A percentile compares a stretch with the other conserved stretches of the same genome.
Evolutionary conservation across 2,888 invertebrate genomes (phyloP).

Genomic region (Ptychoptera albimana): DNA sequence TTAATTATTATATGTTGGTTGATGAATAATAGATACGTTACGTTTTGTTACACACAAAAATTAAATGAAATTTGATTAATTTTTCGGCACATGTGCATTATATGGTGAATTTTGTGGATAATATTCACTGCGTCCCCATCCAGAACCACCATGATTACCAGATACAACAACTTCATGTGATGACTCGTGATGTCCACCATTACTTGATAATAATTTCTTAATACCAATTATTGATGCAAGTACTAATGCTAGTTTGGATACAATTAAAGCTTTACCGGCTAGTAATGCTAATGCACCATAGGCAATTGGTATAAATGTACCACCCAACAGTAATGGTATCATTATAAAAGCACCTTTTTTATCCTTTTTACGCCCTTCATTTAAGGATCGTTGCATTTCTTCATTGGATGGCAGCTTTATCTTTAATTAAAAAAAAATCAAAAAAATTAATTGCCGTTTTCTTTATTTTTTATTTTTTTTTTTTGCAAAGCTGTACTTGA

Average conservation of each 20-base stretch:
- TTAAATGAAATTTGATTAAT: constrained; percentile 15
- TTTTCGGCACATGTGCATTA: constrained; percentile 33
- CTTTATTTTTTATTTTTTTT: no score
- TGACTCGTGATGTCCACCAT: constrained; percentile 40
- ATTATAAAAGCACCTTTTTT: constrained; percentile 42
- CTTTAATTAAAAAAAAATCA: constrained; percentile 24
- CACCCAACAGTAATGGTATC: constrained; percentile 63
- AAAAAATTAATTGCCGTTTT: not conserved
- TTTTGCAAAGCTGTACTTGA: no score
- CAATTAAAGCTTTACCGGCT: constrained; percentile 73
- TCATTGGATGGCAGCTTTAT: constrained; percentile 57
- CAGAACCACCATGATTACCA: constrained; percentile 47
- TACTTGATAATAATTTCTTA: constrained; percentile 61
- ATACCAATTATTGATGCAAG: constrained; percentile 71
- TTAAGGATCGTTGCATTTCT: constrained; percentile 43
- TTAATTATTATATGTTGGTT: not conserved
- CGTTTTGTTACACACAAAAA: not conserved
- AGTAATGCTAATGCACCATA: constrained; percentile 66
- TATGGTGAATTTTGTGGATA: constrained; percentile 37
- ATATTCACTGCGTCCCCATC: constrained; percentile 51
- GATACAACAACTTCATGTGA: constrained; percentile 57
- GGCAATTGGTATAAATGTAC: constrained; percentile 66
- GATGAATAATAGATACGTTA: no score
- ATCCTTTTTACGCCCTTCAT: constrained; percentile 17
- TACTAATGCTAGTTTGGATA: constrained; percentile 67